phyloP scores from a whole-genome alignment of 2,797 vertebrate genomes.

The Rallus crepitans region DNA sequence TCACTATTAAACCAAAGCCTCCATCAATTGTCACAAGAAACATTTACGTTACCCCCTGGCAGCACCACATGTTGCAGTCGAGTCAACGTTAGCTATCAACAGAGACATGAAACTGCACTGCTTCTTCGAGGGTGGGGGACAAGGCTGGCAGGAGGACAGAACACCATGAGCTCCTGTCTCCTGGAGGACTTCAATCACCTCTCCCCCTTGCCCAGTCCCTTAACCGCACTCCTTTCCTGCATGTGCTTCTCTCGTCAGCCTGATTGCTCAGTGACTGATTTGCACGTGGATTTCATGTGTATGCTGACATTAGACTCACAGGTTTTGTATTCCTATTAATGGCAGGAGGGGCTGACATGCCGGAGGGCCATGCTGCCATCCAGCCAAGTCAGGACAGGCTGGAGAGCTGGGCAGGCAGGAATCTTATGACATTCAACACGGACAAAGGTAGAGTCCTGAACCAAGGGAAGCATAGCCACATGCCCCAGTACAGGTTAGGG shows the following conservation, averaged over 20 bases:
- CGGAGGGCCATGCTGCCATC: too few relatives aligned
- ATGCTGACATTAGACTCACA: neutral
- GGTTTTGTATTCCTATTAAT: neutral
- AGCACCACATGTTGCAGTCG: fast-evolving
- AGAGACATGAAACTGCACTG: neutral
- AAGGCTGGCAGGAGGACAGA: neutral
- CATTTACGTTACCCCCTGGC: neutral
- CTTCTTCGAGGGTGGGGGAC: neutral
- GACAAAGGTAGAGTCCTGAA: too few relatives aligned
- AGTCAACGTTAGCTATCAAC: neutral
- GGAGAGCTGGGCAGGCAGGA: too few relatives aligned
- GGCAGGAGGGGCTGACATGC: too few relatives aligned
- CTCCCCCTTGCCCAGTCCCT: neutral
- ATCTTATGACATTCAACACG: too few relatives aligned
- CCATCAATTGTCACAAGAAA: neutral
- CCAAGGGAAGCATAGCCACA: too few relatives aligned
- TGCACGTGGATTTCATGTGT: neutral
- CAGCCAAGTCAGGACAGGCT: too few relatives aligned
- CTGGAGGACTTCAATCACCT: neutral
- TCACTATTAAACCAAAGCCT: neutral
- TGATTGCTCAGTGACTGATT: fast-evolving
- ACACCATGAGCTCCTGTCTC: neutral
- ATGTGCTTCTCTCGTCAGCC: neutral
- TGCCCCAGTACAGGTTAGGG: too few relatives aligned
- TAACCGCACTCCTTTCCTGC: too few relatives aligned